Evolutionary conservation across 2,888 invertebrate species (phyloP).

Genomic region (Anticlea derivata): DNA sequence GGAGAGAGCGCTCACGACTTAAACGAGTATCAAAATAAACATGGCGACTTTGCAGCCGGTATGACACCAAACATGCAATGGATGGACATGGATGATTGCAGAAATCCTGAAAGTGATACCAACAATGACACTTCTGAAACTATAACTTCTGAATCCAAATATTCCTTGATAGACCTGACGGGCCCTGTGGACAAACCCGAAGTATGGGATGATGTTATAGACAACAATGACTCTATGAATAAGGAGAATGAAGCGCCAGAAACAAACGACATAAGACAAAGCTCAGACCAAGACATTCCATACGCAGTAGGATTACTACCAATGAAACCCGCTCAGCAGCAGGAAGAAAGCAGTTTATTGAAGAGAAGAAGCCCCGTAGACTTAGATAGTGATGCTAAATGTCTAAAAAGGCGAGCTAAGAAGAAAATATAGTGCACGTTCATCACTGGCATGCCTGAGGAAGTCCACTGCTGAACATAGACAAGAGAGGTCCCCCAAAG

Average conservation of each 20-base stretch:
- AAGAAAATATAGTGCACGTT: slow-evolving; percentile 56
- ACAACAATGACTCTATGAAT: slow-evolving; percentile 43
- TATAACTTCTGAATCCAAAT: slow-evolving; percentile 43
- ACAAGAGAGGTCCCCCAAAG: too few species aligned
- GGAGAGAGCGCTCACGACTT: slow-evolving; percentile 17
- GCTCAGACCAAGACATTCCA: slow-evolving; percentile 65
- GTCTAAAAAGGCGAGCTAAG: slow-evolving; percentile 74
- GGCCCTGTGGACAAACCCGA: slow-evolving; percentile 47
- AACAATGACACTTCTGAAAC: slow-evolving; percentile 37
- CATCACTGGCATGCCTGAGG: too few species aligned
- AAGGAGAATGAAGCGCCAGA: slow-evolving; percentile 53
- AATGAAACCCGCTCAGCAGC: slow-evolving; percentile 56
- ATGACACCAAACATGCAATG: slow-evolving; percentile 25
- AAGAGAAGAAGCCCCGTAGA: slow-evolving; percentile 61
- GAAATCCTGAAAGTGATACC: slow-evolving; percentile 36
- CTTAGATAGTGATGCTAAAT: slow-evolving; percentile 64
- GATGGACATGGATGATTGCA: slow-evolving; percentile 30
- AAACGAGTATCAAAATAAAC: slow-evolving; percentile 16
- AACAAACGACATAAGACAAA: slow-evolving; percentile 33
- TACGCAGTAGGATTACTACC: slow-evolving; percentile 76
- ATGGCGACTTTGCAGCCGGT: slow-evolving; percentile 15
- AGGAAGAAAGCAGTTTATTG: slow-evolving; percentile 52
- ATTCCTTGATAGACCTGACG: slow-evolving; percentile 56
- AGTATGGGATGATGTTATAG: slow-evolving; percentile 49
- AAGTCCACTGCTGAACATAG: too few species aligned